Evolutionary conservation across 2,797 vertebrate genomes (phyloP), one percentile per base, ranked within the genome.

Genomic region (Poeciliopsis paucimaculata): DNA sequence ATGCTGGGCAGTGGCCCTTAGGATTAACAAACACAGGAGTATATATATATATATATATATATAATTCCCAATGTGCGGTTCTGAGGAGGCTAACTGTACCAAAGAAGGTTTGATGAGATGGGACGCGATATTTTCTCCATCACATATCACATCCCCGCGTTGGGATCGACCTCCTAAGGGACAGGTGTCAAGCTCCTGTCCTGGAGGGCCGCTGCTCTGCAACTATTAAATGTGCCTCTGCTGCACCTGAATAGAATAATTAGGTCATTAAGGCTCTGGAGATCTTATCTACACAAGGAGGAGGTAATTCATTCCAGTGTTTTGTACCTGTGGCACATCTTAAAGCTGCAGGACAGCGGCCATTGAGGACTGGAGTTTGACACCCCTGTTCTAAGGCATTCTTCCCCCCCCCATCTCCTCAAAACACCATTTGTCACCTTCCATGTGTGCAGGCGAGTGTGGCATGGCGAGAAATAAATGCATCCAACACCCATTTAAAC

Each of bases 351-450:
- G 45, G 45, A 13, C 45, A 0, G 12, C 12, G 12, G 45, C 45
- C 45, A 2, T 45, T 4, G 2, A 13, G 12, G 45, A 45, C 12
- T 45, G 45, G 45, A 45, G 3, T 45, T 45, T 13, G 12, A 45
- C 45, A 45, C 45, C 12, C 3, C 13, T 46, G 45, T 46, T 45
- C 11, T 45, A 4, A 34, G 34, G 20, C 47, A 26, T 51, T 73
- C 18, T 51, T 36, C 23, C n/a, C n/a, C n/a, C n/a, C n/a, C n/a
- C n/a, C 16, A 8, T 73, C 6, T 36, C 18, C 20, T 12, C 47
- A 73, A 53, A 73, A 73, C 72, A 53, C 47, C 72, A 73, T 73
- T 51, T 26, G 39, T 73, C 72, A 53, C 47, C 47, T 53, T 73
- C 46, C 31, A 20, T 36, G 34, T 53, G 72, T 34, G 46, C 72